Evolutionary conservation across 2,888 invertebrate species (phyloP).

Genomic region (Ashinkailepas kermadecensis): DNA sequence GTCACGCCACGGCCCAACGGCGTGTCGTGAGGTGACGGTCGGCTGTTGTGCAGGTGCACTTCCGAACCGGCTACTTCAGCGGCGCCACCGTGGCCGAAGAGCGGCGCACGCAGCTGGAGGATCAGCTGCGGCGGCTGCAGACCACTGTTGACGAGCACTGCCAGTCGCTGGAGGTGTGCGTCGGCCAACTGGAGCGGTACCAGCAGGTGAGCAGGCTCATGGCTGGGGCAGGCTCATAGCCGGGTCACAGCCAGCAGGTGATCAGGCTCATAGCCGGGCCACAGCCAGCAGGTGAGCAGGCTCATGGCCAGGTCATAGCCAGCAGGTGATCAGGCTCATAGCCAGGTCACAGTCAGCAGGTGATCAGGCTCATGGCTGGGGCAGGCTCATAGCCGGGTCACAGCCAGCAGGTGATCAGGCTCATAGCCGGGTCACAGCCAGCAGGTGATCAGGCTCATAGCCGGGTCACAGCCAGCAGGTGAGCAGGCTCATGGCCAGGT

Average conservation of each 20-base stretch:
- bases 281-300: slow-evolving; percentile 51
- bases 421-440: too few species aligned
- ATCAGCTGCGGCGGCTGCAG: slow-evolving; percentile 59
- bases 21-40: not conserved
- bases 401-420: too few species aligned
- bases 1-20: too few species aligned
- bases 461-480: too few species aligned
- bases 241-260: too few species aligned
- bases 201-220: slow-evolving; percentile 51
- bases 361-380: slow-evolving; percentile 36
- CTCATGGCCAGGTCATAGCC: not conserved
- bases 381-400: too few species aligned
- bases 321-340: too few species aligned
- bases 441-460: slow-evolving; percentile 46
- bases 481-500: too few species aligned
- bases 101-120: slow-evolving; percentile 60
- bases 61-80: slow-evolving; percentile 71
- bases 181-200: slow-evolving; percentile 77
- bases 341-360: too few species aligned
- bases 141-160: slow-evolving; percentile 57
- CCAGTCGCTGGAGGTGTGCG: slow-evolving; percentile 61
- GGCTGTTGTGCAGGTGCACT: slow-evolving; percentile 61
- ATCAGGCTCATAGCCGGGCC: too few species aligned
- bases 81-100: slow-evolving; percentile 67
- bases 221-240: too few species aligned